phyloP scores from a whole-genome alignment of 2,113 vertebrate genomes.

The Kryptolebias marmoratus region DNA sequence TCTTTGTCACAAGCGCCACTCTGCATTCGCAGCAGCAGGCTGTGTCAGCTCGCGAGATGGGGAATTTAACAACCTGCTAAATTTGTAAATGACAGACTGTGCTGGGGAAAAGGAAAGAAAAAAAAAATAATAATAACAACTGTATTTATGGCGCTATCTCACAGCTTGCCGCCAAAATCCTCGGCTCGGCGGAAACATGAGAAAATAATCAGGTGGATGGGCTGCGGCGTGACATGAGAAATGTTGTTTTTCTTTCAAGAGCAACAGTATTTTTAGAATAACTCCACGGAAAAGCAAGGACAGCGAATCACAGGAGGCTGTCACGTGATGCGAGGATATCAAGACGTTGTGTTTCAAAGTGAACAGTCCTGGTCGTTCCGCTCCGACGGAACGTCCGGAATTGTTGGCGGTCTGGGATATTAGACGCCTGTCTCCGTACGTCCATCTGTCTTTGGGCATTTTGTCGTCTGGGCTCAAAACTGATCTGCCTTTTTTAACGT shows the following conservation, averaged over 20 bases:
- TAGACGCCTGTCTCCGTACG: too few species aligned
- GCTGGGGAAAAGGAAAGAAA: conserved; percentile 2
- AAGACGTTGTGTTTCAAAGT: neutral
- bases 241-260: conserved; percentile 27
- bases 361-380: neutral
- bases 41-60: conserved; percentile 62
- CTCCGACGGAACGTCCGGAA: too few species aligned
- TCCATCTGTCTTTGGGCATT: too few species aligned
- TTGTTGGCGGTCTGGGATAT: too few species aligned
- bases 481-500: too few species aligned
- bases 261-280: conserved; percentile 17
- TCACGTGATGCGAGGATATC: conserved; percentile 7
- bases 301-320: neutral
- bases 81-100: conserved; percentile 70
- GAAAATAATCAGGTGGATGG: conserved; percentile 52
- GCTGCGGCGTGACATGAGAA: conserved; percentile 30
- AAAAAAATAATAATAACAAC: conserved; percentile 52
- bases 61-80: conserved; percentile 72
- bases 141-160: conserved; percentile 60
- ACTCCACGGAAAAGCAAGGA: conserved; percentile 4
- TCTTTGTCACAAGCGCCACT: conserved; percentile 61
- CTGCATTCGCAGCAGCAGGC: conserved; percentile 64
- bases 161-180: conserved; percentile 46
- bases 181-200: conserved; percentile 37
- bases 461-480: too few species aligned